phyloP scores from a whole-genome alignment of 37 sponge, comb jelly and placozoan species.

The Mnemiopsis leidyi region DNA sequence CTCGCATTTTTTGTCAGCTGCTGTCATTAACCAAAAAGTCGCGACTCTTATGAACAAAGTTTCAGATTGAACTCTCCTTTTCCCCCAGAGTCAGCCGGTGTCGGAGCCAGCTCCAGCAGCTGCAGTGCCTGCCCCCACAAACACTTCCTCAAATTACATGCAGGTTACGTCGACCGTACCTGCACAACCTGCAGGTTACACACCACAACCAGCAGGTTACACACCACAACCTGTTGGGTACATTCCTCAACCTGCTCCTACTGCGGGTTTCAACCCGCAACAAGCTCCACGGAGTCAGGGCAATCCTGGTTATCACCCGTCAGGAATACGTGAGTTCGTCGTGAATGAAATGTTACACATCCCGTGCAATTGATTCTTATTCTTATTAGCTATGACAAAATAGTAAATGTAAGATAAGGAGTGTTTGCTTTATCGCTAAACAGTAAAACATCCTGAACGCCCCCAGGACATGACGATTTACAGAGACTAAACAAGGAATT shows the following conservation, averaged over 20 bases:
- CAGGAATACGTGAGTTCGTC: not conserved
- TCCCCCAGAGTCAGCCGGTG: not conserved
- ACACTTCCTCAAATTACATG: not conserved
- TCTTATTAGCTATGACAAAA: too few species aligned
- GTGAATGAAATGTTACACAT: too few species aligned
- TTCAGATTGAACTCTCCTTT: too few species aligned
- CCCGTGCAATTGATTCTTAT: too few species aligned
- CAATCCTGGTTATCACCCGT: not conserved
- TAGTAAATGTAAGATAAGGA: too few species aligned
- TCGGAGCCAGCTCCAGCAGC: not conserved
- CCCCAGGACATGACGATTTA: not conserved
- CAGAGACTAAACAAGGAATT: slow-evolving; percentile 69
- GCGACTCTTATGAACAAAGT: too few species aligned
- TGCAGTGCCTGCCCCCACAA: not conserved
- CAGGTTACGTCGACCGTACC: not conserved
- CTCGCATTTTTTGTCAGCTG: too few species aligned
- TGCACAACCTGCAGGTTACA: not conserved
- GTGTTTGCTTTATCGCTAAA: not conserved
- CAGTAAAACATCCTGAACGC: too few species aligned
- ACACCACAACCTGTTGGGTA: not conserved
- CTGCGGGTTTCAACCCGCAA: not conserved
- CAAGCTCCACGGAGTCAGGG: not conserved
- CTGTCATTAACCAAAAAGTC: too few species aligned
- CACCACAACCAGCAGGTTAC: not conserved
- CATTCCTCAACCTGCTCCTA: not conserved